These are phyloP conservation scores for Brenthis ino DNA, from an alignment of 2,888 invertebrate species.

Conservation along the genomic window DNA sequence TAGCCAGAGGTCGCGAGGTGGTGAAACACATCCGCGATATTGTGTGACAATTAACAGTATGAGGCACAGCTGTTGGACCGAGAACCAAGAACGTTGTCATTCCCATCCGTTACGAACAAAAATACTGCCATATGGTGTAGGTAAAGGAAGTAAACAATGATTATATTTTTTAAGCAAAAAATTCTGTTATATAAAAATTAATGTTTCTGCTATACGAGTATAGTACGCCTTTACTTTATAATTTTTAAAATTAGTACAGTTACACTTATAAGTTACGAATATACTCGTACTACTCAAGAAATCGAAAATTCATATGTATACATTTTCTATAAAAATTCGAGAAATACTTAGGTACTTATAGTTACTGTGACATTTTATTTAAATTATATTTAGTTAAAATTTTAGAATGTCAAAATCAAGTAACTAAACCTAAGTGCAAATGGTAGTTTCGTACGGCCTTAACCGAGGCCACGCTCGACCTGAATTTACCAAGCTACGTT, in stretches of 20 bases:
- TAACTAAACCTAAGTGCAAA: slow-evolving; percentile 25
- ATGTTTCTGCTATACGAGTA: too few species aligned
- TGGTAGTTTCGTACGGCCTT: slow-evolving; percentile 54
- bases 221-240: too few species aligned
- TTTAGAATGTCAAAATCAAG: not conserved
- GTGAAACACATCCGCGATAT: slow-evolving; percentile 59
- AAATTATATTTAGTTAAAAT: too few species aligned
- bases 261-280: too few species aligned
- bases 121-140: slow-evolving; percentile 19
- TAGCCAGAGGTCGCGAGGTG: slow-evolving; percentile 56
- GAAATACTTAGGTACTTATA: too few species aligned
- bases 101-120: slow-evolving; percentile 40
- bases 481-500: slow-evolving; percentile 51
- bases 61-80: slow-evolving; percentile 61
- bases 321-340: too few species aligned
- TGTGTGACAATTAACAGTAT: slow-evolving; percentile 65
- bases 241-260: too few species aligned
- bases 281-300: too few species aligned
- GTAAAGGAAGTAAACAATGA: slow-evolving; percentile 21
- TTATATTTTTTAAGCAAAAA: not conserved
- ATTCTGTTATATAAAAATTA: too few species aligned
- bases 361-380: too few species aligned
- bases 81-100: slow-evolving; percentile 52
- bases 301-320: too few species aligned
- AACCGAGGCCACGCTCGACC: slow-evolving; percentile 68